Evolutionary conservation across 2,797 vertebrate species (phyloP).

Genomic region (Hypotaenidia okinawae): DNA sequence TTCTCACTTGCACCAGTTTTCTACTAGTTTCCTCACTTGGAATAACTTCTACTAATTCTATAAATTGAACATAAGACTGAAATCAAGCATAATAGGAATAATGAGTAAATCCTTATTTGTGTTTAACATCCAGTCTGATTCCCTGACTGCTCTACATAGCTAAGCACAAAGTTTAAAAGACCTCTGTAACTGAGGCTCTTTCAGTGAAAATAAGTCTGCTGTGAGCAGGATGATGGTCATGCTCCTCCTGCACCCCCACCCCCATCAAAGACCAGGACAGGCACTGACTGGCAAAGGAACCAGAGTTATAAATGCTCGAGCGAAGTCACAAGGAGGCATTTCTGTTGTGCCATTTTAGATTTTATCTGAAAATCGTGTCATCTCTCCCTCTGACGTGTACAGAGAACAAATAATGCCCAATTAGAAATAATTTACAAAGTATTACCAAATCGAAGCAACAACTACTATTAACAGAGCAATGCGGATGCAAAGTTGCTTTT

Average conservation of each 20-base stretch:
- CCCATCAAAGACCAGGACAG: background rate
- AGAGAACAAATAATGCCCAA: background rate
- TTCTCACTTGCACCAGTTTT: background rate
- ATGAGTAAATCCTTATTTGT: background rate
- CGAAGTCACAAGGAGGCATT: background rate
- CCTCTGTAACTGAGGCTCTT: background rate
- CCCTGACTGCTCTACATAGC: background rate
- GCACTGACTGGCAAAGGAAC: background rate
- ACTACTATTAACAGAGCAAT: background rate
- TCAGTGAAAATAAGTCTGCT: background rate
- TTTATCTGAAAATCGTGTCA: background rate
- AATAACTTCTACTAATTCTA: background rate
- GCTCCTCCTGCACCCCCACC: background rate
- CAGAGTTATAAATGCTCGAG: background rate
- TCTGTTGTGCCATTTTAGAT: background rate
- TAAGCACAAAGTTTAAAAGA: background rate
- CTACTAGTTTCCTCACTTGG: background rate
- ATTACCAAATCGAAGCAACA: background rate
- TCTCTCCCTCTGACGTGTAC: background rate
- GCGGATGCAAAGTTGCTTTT: background rate
- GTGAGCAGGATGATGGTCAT: rapidly evolving
- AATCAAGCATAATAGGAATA: background rate
- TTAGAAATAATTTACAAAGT: background rate
- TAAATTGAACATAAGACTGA: background rate
- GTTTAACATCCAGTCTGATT: background rate